Evolutionary conservation across 2,797 vertebrate genomes (phyloP).

Genomic region (Sebastes umbrosus): DNA sequence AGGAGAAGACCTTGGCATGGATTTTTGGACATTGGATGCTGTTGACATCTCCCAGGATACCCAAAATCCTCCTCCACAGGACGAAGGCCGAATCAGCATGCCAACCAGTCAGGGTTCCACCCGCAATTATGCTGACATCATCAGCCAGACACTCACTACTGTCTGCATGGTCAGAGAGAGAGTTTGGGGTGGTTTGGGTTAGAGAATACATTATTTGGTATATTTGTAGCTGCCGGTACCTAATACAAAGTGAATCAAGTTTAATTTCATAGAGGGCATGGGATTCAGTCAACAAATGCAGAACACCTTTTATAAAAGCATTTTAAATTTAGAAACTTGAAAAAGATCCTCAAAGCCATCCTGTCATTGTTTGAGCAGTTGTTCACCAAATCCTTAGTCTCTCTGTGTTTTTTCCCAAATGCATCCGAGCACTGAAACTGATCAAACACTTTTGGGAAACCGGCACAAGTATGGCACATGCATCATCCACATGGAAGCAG

Average conservation of each 20-base stretch:
- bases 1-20: constrained; percentile 92
- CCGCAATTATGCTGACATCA: constrained; percentile 96
- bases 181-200: background rate
- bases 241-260: constrained; percentile 8
- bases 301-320: background rate
- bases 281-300: constrained; percentile 61
- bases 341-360: background rate
- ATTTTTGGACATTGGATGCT: constrained; percentile 93
- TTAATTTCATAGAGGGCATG: background rate
- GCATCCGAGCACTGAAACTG: background rate
- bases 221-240: background rate
- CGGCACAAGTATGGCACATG: constrained; percentile 40
- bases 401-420: constrained; percentile 40
- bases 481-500: constrained; percentile 25
- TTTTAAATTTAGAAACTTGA: background rate
- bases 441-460: constrained; percentile 50
- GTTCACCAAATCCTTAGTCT: constrained; percentile 42
- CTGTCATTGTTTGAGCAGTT: constrained; percentile 20
- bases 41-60: constrained; percentile 97
- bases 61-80: constrained; percentile 95
- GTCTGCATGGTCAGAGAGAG: constrained; percentile 78
- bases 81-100: constrained; percentile 96
- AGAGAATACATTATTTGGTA: background rate
- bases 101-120: constrained; percentile 95
- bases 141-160: constrained; percentile 95